phyloP scores from a whole-genome alignment of 2,797 vertebrate species.

The Sebastes matsubarae region DNA sequence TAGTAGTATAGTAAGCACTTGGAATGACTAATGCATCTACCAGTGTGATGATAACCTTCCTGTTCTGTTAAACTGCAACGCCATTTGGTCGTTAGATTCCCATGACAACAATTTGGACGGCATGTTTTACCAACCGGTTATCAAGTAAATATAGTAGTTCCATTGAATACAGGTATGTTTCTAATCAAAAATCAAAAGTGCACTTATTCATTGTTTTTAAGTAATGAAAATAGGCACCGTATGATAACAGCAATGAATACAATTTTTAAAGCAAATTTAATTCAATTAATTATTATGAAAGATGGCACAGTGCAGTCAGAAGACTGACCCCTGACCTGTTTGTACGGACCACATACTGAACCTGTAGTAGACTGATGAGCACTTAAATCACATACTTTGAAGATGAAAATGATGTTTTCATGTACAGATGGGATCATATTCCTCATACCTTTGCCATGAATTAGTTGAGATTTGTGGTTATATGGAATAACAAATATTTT shows the following conservation, averaged over 20 bases:
- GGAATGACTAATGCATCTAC: conserved; percentile 46
- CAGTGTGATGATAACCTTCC: conserved; percentile 35
- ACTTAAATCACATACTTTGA: not conserved
- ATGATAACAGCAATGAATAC: not conserved
- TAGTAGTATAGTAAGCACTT: not conserved
- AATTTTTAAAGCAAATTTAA: conserved; percentile 13
- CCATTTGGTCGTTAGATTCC: conserved; percentile 15
- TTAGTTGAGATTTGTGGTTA: conserved; percentile 14
- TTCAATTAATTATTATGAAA: not conserved
- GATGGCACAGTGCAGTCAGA: not conserved
- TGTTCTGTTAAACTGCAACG: conserved; percentile 12
- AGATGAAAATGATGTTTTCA: conserved; percentile 7
- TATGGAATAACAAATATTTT: conserved; percentile 26
- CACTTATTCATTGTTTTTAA: conserved; percentile 62
- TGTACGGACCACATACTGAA: conserved; percentile 27
- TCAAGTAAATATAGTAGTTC: conserved; percentile 6
- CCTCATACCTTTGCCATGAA: not conserved
- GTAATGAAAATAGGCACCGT: conserved; percentile 24
- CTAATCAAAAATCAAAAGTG: conserved; percentile 61
- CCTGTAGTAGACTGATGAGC: conserved; percentile 5
- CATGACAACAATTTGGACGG: conserved; percentile 1
- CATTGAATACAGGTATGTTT: conserved; percentile 37
- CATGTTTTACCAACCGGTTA: conserved; percentile 45
- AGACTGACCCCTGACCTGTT: conserved; percentile 2
- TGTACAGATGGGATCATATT: conserved; percentile 5